Evolutionary conservation across 2,888 invertebrate species (phyloP), one percentile per base, ranked within the genome.

Genomic region (Tenthredo distinguenda): DNA sequence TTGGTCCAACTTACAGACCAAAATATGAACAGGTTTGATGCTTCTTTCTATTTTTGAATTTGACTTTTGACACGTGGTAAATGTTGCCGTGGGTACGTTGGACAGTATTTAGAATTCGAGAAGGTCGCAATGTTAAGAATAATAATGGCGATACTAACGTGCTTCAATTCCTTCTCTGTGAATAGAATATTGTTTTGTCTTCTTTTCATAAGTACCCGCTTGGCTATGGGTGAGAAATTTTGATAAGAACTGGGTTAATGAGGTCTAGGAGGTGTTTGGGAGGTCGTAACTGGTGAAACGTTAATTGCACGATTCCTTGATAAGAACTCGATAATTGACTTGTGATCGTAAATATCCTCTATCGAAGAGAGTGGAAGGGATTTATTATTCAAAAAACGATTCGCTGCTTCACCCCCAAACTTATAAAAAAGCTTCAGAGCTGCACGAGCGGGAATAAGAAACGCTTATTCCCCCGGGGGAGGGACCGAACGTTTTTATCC

Each of bases 1-100:
- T 85, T 83, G 88, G 87, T 84, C 85, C 86, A 83, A 91, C 89
- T 47, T 91, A 85, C 86, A 89, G 88, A 85, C 90, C 90, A 0
- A 86, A 87, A 6, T 85, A 88, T 31, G 62, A 88, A 2, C 89
- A 89, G 87, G 90, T 90, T 26, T 40, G 71, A 68, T 31, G 50
- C 18, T 65, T 55, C 58, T 82, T 40, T 43, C 77, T 74, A 47
- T 50, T 47, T 40, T 74, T 74, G 0, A 1, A 6, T 43, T 26
- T 77, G 2, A n/a, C 12, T 1, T 76, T 18, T 21, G 9, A 47
- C n/a, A 37, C 3, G 37, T 43, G 50, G 55, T 4, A 62, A 62
- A 34, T 68, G 3, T 31, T 31, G 5, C 18, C 31, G 2, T 68
- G 34, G 68, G 68, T 62, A 26, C n/a, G n/a, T 50, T 18, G 5